phyloP scores from a whole-genome alignment of 2,888 invertebrate genomes.

The Teleogryllus oceanicus region DNA sequence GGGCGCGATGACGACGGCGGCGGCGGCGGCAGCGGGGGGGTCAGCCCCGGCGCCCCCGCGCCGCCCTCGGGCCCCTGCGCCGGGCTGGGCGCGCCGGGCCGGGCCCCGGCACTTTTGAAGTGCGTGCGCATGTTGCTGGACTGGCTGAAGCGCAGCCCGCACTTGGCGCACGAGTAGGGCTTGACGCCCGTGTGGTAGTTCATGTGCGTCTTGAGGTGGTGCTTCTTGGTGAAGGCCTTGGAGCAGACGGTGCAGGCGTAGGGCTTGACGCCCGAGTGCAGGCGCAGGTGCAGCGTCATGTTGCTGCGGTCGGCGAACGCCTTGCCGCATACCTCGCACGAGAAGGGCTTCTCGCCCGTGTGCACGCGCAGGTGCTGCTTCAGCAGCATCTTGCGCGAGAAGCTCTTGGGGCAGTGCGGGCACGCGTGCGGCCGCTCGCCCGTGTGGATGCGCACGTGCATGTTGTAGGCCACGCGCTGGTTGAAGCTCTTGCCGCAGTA shows the following conservation, averaged over 20 bases:
- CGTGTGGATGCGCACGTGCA: slow-evolving; percentile 80
- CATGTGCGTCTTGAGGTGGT: slow-evolving; percentile 78
- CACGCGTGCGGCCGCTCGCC: slow-evolving; percentile 77
- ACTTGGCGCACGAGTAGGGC: slow-evolving; percentile 70
- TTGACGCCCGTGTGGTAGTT: slow-evolving; percentile 82
- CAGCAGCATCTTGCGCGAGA: slow-evolving; percentile 78
- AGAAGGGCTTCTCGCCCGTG: slow-evolving; percentile 76
- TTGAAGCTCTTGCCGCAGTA: slow-evolving; percentile 81
- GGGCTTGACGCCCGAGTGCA: slow-evolving; percentile 79
- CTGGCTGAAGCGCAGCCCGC: slow-evolving; percentile 74
- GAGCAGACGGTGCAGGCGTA: slow-evolving; percentile 63
- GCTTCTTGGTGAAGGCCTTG: slow-evolving; percentile 82
- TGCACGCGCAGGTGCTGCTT: slow-evolving; percentile 80
- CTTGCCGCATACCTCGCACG: slow-evolving; percentile 77
- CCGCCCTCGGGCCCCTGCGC: neutral
- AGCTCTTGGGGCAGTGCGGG: slow-evolving; percentile 73
- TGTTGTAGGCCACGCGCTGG: slow-evolving; percentile 81
- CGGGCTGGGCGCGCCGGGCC: neutral
- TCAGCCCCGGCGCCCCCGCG: neutral
- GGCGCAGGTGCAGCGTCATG: slow-evolving; percentile 75
- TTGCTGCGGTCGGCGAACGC: slow-evolving; percentile 81
- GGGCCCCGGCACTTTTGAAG: slow-evolving; percentile 65
- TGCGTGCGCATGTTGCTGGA: slow-evolving; percentile 86
- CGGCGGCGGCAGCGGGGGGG: neutral
- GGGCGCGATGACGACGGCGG: neutral